These are phyloP conservation scores for Tragelaphus imberbis DNA, from an alignment of 2,113 vertebrate genomes.

Conservation along the genomic window DNA sequence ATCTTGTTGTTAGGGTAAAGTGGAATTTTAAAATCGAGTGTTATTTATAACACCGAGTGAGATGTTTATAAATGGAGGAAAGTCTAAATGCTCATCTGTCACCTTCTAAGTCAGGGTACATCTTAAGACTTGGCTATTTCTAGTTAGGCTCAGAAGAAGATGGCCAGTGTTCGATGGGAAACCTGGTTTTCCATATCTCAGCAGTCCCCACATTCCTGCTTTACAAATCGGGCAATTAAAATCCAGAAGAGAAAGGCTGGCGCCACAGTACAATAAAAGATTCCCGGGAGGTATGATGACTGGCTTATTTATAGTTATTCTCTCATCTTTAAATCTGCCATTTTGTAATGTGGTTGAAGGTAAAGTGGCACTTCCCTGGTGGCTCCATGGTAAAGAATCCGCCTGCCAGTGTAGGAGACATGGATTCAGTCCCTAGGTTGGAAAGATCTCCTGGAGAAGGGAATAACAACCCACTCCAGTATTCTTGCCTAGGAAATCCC, in stretches of 20 bases:
- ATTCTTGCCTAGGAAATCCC: not conserved
- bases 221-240: not conserved
- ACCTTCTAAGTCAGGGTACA: conserved; percentile 60
- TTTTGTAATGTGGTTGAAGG: not conserved
- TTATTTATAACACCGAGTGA: conserved; percentile 73
- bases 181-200: not conserved
- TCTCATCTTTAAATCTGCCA: not conserved
- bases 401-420: not conserved
- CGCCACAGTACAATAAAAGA: not conserved
- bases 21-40: conserved; percentile 67
- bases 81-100: conserved; percentile 72
- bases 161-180: conserved; percentile 6
- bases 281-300: not conserved
- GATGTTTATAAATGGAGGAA: conserved; percentile 73
- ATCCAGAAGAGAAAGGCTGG: not conserved
- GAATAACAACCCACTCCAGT: not conserved
- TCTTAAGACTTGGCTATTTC: conserved; percentile 64
- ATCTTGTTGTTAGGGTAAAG: conserved; percentile 74
- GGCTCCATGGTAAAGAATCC: not conserved
- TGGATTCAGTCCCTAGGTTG: not conserved
- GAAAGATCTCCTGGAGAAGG: not conserved
- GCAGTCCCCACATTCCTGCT: not conserved
- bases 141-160: conserved; percentile 38
- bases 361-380: not conserved
- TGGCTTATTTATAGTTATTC: not conserved